A percentile compares a stretch with the other conserved stretches of the same genome.
Conservation (phyloP, 2,113 vertebrate species). For the Apodemus sylvaticus region DNA sequence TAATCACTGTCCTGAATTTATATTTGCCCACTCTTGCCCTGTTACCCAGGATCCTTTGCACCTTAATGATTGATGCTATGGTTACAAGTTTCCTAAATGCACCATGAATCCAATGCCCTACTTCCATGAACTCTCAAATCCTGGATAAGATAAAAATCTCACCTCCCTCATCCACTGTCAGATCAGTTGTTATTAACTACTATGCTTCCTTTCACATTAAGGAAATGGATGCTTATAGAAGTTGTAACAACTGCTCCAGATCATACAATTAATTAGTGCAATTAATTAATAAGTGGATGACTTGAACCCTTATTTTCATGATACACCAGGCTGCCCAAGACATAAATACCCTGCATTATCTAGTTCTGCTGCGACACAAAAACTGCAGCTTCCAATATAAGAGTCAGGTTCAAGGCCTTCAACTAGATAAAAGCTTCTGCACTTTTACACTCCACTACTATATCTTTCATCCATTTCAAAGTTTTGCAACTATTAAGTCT, state of each 20-base stretch:
- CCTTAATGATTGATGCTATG: neutral
- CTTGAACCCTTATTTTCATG: neutral
- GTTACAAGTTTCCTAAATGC: constrained; percentile 1
- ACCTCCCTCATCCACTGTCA: neutral
- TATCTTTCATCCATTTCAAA: neutral
- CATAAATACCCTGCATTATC: neutral
- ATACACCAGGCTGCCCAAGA: neutral
- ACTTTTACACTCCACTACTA: neutral
- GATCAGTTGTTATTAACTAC: neutral
- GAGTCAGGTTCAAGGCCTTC: neutral
- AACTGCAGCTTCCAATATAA: neutral
- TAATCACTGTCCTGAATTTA: neutral
- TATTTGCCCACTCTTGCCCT: neutral
- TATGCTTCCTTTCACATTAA: neutral
- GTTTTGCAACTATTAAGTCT: neutral
- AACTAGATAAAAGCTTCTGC: neutral
- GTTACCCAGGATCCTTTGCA: neutral
- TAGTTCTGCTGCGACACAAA: neutral
- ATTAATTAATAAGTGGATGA: neutral
- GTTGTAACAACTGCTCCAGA: neutral
- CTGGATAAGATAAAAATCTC: neutral
- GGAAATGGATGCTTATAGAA: neutral
- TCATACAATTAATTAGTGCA: neutral
- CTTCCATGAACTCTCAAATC: neutral
- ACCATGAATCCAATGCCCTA: neutral